Base-by-base conservation (phyloP, 2,888 invertebrate species). In the Leucania comma region DNA sequence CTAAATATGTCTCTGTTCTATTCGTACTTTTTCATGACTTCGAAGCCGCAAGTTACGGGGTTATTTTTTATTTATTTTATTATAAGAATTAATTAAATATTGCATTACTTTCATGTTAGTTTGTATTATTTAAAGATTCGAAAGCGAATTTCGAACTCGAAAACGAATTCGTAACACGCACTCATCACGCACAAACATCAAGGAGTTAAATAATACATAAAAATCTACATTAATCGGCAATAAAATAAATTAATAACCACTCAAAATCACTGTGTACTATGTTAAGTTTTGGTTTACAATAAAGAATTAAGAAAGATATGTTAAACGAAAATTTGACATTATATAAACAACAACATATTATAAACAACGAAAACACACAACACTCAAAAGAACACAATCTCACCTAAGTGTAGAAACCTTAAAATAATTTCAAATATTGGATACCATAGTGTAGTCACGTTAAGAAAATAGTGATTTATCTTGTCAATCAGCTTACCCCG, bases 351-450 rank as follows among this genome's bases (percentile, higher is more conserved):
- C n/a, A n/a, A n/a, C n/a, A n/a, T 38, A 56, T 22, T 59, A 60
- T 56, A 24, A 46, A 73, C 66, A 64, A 0, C 38, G 64, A 61
- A 56, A 14, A 57, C 58, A 63, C 24, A 75, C 57, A 17, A 65
- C 79, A 78, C 59, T 8, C 51, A 32, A 59, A 12, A 22, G 1
- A 67, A 78, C 78, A 70, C 26, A 32, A 24, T 57, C 78, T 78
- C 75, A 78, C 78, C 78, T 70, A 79, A 42, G 5, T 51, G 56
- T 10, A 1, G 69, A n/a, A 58, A 24, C 26, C 64, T 48, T 54
- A 20, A 26, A 46, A 56, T 35, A 63, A 12, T n/a, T 46, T 42
- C 5, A 20, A 20, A 5, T 1, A 42, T 17, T 42, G 17, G 4
- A 20, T 42, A 17, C 42, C 17, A 17, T 5, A 42, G 6, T 17